Evolutionary conservation across 2,888 invertebrate genomes (phyloP).

Genomic region (Epinotia bilunana): DNA sequence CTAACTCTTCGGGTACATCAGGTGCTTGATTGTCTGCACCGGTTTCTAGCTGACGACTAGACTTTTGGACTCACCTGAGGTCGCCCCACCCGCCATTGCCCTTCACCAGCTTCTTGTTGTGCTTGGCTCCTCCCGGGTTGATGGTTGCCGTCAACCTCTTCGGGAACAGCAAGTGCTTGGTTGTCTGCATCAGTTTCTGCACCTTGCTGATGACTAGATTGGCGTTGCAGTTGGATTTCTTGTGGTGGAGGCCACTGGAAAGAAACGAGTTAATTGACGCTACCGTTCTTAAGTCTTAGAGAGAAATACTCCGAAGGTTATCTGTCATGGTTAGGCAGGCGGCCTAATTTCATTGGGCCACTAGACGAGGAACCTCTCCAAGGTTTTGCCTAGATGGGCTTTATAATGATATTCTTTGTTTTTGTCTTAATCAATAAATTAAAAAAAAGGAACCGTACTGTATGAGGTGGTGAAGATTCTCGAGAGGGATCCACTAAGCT

Average conservation of each 20-base stretch:
- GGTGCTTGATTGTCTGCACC: conserved; percentile 86
- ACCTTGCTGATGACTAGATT: conserved; percentile 93
- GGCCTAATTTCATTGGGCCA: no score
- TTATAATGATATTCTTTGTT: no score
- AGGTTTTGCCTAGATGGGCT: no score
- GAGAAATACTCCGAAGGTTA: no score
- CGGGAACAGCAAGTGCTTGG: conserved; percentile 89
- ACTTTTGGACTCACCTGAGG: conserved; percentile 66
- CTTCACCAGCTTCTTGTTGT: conserved; percentile 92
- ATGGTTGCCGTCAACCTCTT: conserved; percentile 87
- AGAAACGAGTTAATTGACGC: neutral
- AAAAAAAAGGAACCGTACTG: no score
- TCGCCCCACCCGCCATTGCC: conserved; percentile 99
- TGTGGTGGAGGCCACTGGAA: conserved; percentile 97
- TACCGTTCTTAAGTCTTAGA: no score
- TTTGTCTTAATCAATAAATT: no score
- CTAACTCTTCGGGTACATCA: conserved; percentile 89
- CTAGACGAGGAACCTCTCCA: no score
- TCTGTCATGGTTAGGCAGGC: no score
- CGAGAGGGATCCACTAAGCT: no score
- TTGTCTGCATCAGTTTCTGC: conserved; percentile 90
- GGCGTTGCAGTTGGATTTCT: conserved; percentile 95
- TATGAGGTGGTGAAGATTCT: no score
- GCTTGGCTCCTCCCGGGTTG: conserved; percentile 92
- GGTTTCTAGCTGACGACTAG: neutral